Conservation (phyloP, 2,797 vertebrate genomes). For the Amblyopsis hoosieri region DNA sequence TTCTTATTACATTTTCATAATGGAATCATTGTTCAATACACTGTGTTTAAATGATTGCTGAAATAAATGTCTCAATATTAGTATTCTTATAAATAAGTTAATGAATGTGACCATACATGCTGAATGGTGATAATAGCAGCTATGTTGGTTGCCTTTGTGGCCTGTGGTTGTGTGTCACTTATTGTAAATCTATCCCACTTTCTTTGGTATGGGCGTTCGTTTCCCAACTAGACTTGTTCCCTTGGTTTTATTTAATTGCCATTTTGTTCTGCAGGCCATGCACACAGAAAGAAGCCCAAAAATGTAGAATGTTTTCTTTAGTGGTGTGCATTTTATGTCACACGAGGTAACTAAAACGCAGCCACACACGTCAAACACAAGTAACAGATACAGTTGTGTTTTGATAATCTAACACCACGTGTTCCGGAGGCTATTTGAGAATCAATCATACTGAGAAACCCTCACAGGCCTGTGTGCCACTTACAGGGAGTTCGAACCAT, state of each 20-base stretch:
- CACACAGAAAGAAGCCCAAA: not conserved
- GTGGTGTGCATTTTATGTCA: not conserved
- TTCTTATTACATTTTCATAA: too few relatives aligned
- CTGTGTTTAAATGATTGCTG: not conserved
- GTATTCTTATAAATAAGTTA: not conserved
- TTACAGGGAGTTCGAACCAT: not conserved
- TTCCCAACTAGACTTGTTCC: not conserved
- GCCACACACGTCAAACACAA: too few relatives aligned
- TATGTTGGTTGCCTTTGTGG: not conserved
- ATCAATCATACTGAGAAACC: too few relatives aligned
- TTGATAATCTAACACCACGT: too few relatives aligned
- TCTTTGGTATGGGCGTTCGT: not conserved
- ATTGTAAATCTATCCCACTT: not conserved
- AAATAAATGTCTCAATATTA: not conserved
- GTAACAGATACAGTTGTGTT: too few relatives aligned
- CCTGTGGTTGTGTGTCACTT: conserved; percentile 11
- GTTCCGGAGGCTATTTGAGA: too few relatives aligned
- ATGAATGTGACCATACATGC: not conserved
- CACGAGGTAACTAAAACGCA: not conserved
- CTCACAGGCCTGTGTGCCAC: not conserved
- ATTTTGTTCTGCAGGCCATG: not conserved
- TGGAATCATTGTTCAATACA: not conserved
- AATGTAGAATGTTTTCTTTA: not conserved
- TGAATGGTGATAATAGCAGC: not conserved
- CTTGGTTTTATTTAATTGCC: not conserved